Conservation (phyloP, 2,888 invertebrate genomes). For the Synergus itoensis region DNA sequence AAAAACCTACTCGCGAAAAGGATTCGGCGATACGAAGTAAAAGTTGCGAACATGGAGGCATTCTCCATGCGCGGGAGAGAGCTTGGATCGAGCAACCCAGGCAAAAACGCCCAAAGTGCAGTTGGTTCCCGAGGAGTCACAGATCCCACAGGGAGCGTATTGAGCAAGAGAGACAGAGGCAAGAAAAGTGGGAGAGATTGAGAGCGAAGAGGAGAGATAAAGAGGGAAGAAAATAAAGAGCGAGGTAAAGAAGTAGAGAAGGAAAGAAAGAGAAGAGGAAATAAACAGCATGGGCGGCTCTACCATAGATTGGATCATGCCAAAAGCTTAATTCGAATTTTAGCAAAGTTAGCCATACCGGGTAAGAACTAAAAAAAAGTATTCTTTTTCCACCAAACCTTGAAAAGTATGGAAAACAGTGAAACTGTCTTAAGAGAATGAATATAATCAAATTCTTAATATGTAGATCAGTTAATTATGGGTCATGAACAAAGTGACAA, state of each 20-base stretch:
- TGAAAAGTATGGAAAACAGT: too few relatives aligned
- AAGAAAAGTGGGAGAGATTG: constrained; percentile 37
- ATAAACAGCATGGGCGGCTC: constrained; percentile 36
- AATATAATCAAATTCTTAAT: too few relatives aligned
- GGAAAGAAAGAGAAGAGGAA: constrained; percentile 49
- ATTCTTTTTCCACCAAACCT: too few relatives aligned
- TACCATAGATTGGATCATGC: constrained; percentile 24
- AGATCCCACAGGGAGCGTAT: constrained; percentile 54
- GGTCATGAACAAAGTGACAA: too few relatives aligned
- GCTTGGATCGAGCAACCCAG: constrained; percentile 48
- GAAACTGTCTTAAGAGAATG: too few relatives aligned
- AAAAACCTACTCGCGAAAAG: constrained; percentile 51
- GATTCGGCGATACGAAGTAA: constrained; percentile 60
- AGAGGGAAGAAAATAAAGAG: constrained; percentile 48
- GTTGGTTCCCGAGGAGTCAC: constrained; percentile 63
- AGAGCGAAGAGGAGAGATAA: constrained; percentile 34
- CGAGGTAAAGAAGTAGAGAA: constrained; percentile 45
- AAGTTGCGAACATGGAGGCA: constrained; percentile 55
- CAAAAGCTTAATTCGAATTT: background rate
- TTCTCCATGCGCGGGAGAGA: constrained; percentile 58
- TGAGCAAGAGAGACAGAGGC: constrained; percentile 46
- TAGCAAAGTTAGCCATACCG: background rate
- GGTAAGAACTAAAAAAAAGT: background rate
- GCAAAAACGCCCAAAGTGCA: constrained; percentile 68
- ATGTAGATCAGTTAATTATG: too few relatives aligned